Conservation (phyloP, 2,888 invertebrate genomes). For the Bhutanitis thaidina region DNA sequence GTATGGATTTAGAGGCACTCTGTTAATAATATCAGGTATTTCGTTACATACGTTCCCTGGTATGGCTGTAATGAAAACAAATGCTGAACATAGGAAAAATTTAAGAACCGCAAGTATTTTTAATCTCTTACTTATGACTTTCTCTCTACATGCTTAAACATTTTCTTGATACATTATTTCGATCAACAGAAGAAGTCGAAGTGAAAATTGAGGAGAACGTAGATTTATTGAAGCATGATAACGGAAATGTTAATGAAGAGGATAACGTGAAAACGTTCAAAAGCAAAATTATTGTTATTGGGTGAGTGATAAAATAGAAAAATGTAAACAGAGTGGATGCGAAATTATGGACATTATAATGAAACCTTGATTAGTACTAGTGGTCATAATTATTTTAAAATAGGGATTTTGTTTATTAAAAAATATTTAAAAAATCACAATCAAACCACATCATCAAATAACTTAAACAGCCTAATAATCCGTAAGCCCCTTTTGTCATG, state of each 20-base stretch:
- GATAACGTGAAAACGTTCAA: neutral
- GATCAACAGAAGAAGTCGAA: conserved; percentile 31
- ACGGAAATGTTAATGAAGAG: conserved; percentile 7
- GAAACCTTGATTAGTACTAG: too few relatives aligned
- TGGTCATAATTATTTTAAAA: too few relatives aligned
- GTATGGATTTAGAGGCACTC: conserved; percentile 83
- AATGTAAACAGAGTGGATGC: too few relatives aligned
- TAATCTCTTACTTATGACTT: conserved; percentile 13
- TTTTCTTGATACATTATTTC: conserved; percentile 8
- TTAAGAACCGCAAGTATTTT: conserved; percentile 65
- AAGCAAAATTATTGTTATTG: conserved; percentile 9
- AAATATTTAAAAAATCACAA: too few relatives aligned
- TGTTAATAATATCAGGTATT: conserved; percentile 79
- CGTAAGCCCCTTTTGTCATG: too few relatives aligned
- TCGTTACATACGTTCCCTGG: conserved; percentile 81
- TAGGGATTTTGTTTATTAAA: too few relatives aligned
- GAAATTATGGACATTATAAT: too few relatives aligned
- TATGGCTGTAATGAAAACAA: conserved; percentile 77
- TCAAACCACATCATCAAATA: too few relatives aligned
- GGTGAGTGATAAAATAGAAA: neutral
- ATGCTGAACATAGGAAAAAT: conserved; percentile 24
- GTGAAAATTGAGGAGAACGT: conserved; percentile 35
- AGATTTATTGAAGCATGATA: conserved; percentile 40
- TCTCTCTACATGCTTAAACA: conserved; percentile 20
- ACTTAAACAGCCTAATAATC: too few relatives aligned